These are phyloP conservation scores for Asteroscopus sphinx DNA, from an alignment of 2,888 invertebrate species.

Conservation along the genomic window DNA sequence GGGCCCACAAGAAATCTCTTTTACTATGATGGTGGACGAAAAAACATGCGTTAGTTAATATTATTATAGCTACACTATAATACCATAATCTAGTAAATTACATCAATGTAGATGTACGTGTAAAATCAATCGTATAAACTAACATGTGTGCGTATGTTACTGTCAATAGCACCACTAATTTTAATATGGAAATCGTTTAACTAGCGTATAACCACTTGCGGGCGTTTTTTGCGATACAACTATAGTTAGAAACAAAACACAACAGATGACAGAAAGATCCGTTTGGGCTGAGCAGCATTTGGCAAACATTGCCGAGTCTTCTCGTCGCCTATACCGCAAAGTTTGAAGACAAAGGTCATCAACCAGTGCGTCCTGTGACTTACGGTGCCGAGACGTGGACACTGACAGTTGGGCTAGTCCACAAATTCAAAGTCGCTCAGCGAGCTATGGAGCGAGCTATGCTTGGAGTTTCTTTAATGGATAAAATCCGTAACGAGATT, in stretches of 20 bases:
- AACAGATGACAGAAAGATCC: too few relatives aligned
- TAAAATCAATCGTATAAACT: conserved; percentile 18
- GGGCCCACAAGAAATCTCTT: conserved; percentile 52
- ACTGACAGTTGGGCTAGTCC: too few relatives aligned
- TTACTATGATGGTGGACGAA: conserved; percentile 42
- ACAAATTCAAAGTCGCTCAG: too few relatives aligned
- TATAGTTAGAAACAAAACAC: conserved; percentile 25
- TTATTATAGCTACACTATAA: conserved; percentile 43
- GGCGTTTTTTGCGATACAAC: conserved; percentile 26
- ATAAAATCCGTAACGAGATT: too few relatives aligned
- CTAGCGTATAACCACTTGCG: conserved; percentile 12
- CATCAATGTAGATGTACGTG: conserved; percentile 38
- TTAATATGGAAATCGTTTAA: conserved; percentile 28
- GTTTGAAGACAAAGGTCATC: too few relatives aligned
- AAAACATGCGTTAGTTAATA: conserved; percentile 49
- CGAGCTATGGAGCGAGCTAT: too few relatives aligned
- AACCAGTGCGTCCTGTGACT: too few relatives aligned
- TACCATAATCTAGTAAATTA: conserved; percentile 50
- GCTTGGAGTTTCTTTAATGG: too few relatives aligned
- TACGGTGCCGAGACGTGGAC: too few relatives aligned
- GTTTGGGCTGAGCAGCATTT: too few relatives aligned
- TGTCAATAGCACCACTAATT: conserved; percentile 45
- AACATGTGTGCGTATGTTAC: conserved; percentile 16
- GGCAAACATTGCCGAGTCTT: too few relatives aligned
- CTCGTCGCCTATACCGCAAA: too few relatives aligned